Base-by-base conservation (phyloP, 1,140 invertebrate genomes). In the Sitophilus oryzae region DNA sequence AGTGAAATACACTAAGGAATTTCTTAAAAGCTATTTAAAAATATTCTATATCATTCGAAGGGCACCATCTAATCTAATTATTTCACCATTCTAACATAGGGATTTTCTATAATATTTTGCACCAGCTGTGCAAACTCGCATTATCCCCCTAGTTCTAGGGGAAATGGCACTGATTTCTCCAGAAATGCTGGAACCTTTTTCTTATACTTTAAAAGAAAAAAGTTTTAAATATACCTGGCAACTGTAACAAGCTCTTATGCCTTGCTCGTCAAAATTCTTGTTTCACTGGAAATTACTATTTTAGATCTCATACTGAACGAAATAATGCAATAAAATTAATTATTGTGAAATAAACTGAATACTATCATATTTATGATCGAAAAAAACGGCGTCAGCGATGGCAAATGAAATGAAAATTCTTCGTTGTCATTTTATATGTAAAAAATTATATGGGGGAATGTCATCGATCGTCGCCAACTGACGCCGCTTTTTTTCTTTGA, bases 241-340 rank as follows among this genome's bases (percentile, higher is more conserved):
- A 97, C 93, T 0, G 93, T 91, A 21, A 83, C 78, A 1, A 86
- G n/a, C 77, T 63, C 89, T 75, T 38, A 97, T 90, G 37, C 88
- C 85, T 65, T 88, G 77, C 35, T 76, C 74, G 15, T 85, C 75
- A n/a, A n/a, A n/a, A n/a, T n/a, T n/a, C n/a, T n/a, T n/a, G n/a
- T n/a, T n/a, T n/a, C n/a, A n/a, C n/a, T n/a, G n/a, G n/a, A n/a
- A n/a, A n/a, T n/a, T n/a, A n/a, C n/a, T n/a, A n/a, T n/a, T n/a
- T n/a, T 4, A 98, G 76, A 73, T 98, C 96, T 61, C 95, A 79
- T 8, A 96, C 93, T 43, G 97, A 76, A 2, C 95, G 94, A 51
- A 98, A 73, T n/a, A n/a, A n/a, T n/a, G n/a, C n/a, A 3, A 95
- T 98, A 92, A 98, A 95, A 21, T 84, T 83, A 2, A 88, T 89